phyloP scores from a whole-genome alignment of 2,113 vertebrate species.

The Actenoides lindsayi region DNA sequence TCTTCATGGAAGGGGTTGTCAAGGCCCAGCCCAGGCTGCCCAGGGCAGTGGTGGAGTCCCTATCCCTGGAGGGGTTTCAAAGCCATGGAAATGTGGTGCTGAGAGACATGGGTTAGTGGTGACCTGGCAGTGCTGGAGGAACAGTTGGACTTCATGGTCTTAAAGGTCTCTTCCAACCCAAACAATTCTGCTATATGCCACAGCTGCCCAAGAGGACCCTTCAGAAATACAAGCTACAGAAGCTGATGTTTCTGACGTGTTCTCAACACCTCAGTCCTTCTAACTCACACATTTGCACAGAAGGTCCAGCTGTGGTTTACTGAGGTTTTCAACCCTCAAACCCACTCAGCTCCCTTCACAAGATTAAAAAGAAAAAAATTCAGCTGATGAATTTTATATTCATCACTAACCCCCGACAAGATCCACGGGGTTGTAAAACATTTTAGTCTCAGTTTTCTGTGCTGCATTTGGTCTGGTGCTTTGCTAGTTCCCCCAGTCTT shows the following conservation, averaged over 20 bases:
- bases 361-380: background rate
- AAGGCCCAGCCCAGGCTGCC: background rate
- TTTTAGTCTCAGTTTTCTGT: background rate
- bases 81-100: background rate
- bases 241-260: background rate
- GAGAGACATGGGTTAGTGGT: background rate
- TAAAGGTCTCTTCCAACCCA: background rate
- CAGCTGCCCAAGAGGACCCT: background rate
- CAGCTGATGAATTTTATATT: background rate
- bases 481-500: background rate
- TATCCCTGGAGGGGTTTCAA: background rate
- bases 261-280: background rate
- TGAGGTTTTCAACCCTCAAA: background rate
- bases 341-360: background rate
- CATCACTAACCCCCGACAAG: background rate
- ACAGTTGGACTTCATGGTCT: background rate
- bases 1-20: background rate
- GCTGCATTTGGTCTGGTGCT: background rate
- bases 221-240: background rate
- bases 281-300: accelerated
- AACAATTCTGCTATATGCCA: background rate
- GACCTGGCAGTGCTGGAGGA: background rate
- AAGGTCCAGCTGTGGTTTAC: background rate
- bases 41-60: background rate
- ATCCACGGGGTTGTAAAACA: background rate